These are phyloP conservation scores for Mimumesa dahlbomi DNA, from an alignment of 2,888 invertebrate species.

Conservation along the genomic window DNA sequence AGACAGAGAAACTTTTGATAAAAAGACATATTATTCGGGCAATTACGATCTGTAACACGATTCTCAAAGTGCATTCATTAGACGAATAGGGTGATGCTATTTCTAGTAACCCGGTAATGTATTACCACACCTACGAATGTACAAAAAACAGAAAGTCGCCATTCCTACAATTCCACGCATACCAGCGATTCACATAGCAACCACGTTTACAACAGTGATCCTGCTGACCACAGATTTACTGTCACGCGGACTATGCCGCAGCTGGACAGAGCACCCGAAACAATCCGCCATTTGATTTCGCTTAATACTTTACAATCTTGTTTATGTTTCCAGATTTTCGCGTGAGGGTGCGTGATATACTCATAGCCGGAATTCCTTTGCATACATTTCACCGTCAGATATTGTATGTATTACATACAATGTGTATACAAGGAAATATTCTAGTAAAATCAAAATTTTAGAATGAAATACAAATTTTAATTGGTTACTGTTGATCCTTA, in stretches of 20 bases:
- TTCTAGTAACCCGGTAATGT: constrained; percentile 38
- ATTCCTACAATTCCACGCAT: constrained; percentile 52
- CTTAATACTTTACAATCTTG: constrained; percentile 26
- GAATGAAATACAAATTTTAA: too few relatives aligned
- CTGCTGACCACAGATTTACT: constrained; percentile 62
- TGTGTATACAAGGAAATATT: too few relatives aligned
- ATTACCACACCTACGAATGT: constrained; percentile 11
- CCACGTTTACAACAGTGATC: constrained; percentile 57
- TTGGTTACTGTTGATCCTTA: too few relatives aligned
- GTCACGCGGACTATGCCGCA: constrained; percentile 50
- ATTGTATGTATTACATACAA: too few relatives aligned
- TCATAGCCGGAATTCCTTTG: too few relatives aligned
- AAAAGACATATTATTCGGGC: neutral
- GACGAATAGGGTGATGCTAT: constrained; percentile 13
- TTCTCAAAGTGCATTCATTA: neutral
- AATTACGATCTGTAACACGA: neutral
- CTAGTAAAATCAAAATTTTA: too few relatives aligned
- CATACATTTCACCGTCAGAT: too few relatives aligned
- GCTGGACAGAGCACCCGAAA: constrained; percentile 21
- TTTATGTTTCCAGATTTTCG: neutral
- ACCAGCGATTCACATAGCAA: constrained; percentile 55
- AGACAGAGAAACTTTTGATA: too few relatives aligned
- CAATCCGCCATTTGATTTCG: constrained; percentile 31
- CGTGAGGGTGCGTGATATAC: too few relatives aligned
- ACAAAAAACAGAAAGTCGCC: constrained; percentile 32